phyloP scores from a whole-genome alignment of 1,140 invertebrate genomes.

The Anastatus disparis region DNA sequence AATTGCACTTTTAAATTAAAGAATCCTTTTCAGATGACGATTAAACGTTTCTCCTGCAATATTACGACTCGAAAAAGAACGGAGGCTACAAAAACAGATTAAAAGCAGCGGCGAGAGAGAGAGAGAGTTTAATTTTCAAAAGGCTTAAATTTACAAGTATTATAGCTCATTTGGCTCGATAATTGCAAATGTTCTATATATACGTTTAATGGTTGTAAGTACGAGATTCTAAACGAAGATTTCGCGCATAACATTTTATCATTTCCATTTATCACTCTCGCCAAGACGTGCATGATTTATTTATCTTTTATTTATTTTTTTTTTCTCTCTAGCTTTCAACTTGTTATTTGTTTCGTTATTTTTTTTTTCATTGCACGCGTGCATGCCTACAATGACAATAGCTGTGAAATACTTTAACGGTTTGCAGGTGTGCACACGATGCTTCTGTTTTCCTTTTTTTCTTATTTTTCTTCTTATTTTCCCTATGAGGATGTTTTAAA shows the following conservation, averaged over 20 bases:
- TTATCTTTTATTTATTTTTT: not conserved
- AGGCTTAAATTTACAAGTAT: slow-evolving; percentile 1
- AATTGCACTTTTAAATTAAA: no score
- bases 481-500: not conserved
- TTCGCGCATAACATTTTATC: not conserved
- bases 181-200: no score
- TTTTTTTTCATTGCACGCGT: not conserved
- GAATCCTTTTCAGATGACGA: no score
- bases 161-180: no score
- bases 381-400: not conserved
- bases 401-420: not conserved
- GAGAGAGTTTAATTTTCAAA: slow-evolving; percentile 3
- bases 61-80: no score
- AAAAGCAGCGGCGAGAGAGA: no score
- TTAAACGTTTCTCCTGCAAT: no score
- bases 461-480: not conserved
- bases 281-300: not conserved
- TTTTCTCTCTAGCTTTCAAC: no score
- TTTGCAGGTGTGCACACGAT: not conserved
- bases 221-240: no score
- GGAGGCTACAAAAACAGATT: no score
- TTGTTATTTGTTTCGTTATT: not conserved
- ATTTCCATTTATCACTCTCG: not conserved
- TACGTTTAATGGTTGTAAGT: no score
- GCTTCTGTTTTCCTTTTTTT: not conserved